These are phyloP conservation scores for Promerops cafer DNA, from an alignment of 2,113 vertebrate genomes.

Conservation along the genomic window DNA sequence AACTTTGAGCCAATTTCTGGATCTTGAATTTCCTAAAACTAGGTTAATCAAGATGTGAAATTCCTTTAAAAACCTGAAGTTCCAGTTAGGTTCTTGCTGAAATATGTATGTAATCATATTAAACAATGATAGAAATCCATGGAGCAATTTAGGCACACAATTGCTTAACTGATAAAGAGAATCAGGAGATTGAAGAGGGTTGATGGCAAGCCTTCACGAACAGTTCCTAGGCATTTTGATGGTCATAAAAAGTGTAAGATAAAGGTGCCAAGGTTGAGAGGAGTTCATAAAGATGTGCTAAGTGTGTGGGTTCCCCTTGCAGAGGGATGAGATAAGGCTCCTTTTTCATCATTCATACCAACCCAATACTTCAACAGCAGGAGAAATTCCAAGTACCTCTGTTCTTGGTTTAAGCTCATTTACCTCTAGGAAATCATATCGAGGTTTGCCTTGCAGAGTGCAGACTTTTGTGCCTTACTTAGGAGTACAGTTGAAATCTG, in stretches of 20 bases:
- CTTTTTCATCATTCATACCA: neutral
- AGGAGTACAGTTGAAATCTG: neutral
- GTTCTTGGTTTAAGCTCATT: neutral
- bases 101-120: neutral
- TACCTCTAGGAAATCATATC: neutral
- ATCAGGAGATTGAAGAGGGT: neutral
- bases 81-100: neutral
- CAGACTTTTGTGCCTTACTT: neutral
- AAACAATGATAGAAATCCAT: neutral
- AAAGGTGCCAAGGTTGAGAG: neutral
- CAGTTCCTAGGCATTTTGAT: neutral
- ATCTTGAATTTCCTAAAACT: neutral
- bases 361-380: neutral
- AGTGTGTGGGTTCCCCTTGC: neutral
- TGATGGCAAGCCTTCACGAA: neutral
- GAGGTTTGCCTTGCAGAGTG: neutral
- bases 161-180: neutral
- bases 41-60: neutral
- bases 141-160: neutral
- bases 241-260: neutral
- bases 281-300: neutral
- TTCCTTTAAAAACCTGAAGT: neutral
- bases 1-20: neutral
- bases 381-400: neutral
- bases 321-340: neutral